phyloP scores from a whole-genome alignment of 2,888 invertebrate genomes.

The Agonopterix heracliana region DNA sequence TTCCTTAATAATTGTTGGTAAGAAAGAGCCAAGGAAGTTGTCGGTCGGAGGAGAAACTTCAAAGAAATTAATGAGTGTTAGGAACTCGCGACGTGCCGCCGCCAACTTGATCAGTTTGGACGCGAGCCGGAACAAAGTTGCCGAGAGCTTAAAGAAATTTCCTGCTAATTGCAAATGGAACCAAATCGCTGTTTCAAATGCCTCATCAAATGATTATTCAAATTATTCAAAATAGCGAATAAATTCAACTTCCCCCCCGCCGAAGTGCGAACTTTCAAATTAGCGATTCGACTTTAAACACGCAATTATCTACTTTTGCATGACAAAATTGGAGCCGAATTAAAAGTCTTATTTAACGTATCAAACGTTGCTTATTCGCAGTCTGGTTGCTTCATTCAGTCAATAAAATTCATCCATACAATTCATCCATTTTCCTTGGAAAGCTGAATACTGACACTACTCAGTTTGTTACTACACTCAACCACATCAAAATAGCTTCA shows the following conservation, averaged over 20 bases:
- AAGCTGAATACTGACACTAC: no score
- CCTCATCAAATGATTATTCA: slow-evolving; percentile 38
- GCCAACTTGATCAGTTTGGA: slow-evolving; percentile 70
- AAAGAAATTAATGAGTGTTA: slow-evolving; percentile 75
- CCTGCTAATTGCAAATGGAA: slow-evolving; percentile 54
- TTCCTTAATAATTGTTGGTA: slow-evolving; percentile 66
- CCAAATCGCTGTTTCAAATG: slow-evolving; percentile 38
- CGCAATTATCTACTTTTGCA: background rate
- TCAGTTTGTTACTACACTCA: no score
- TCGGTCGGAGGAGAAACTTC: slow-evolving; percentile 58
- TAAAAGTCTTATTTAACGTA: no score
- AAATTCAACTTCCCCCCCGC: slow-evolving; percentile 27
- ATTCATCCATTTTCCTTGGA: no score
- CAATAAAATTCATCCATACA: no score
- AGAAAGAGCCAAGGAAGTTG: slow-evolving; percentile 58
- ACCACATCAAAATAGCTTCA: no score
- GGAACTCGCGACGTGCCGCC: slow-evolving; percentile 67
- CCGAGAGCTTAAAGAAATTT: slow-evolving; percentile 58
- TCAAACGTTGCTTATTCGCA: no score
- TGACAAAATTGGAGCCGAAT: background rate
- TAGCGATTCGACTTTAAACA: slow-evolving; percentile 2
- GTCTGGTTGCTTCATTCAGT: no score
- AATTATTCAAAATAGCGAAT: slow-evolving; percentile 43
- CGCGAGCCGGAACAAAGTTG: slow-evolving; percentile 72
- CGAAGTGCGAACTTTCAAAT: slow-evolving; percentile 16